phyloP scores from a whole-genome alignment of 2,888 invertebrate genomes.

The Mythimna pallens region DNA sequence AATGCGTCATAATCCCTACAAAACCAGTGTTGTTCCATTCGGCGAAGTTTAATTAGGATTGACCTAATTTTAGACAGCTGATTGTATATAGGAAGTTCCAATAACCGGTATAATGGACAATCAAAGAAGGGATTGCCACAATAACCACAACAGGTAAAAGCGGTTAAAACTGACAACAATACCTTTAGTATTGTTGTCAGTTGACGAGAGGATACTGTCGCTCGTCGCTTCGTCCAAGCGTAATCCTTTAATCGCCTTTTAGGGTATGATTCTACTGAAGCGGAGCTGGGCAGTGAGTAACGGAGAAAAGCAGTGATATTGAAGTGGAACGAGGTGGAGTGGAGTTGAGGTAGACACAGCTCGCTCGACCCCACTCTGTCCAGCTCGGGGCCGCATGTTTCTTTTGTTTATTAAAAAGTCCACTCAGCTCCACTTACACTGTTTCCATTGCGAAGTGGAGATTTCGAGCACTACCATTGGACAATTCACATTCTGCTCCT shows the following conservation, averaged over 20 bases:
- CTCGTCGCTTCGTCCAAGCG: not conserved
- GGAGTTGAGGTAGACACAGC: too few relatives aligned
- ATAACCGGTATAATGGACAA: not conserved
- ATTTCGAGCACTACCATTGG: too few relatives aligned
- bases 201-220: not conserved
- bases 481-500: too few relatives aligned
- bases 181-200: not conserved
- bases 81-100: not conserved
- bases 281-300: too few relatives aligned
- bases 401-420: too few relatives aligned
- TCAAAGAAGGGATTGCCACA: not conserved
- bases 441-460: too few relatives aligned
- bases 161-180: not conserved
- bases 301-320: too few relatives aligned
- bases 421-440: too few relatives aligned
- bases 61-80: slow-evolving; percentile 8
- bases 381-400: too few relatives aligned
- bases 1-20: not conserved
- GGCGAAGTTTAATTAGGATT: not conserved
- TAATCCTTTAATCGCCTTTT: slow-evolving; percentile 1
- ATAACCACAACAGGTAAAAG: not conserved
- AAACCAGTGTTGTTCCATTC: not conserved
- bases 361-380: too few relatives aligned
- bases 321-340: too few relatives aligned
- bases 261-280: not conserved